phyloP scores from a whole-genome alignment of 2,888 invertebrate genomes.

The Tinea pellionella region DNA sequence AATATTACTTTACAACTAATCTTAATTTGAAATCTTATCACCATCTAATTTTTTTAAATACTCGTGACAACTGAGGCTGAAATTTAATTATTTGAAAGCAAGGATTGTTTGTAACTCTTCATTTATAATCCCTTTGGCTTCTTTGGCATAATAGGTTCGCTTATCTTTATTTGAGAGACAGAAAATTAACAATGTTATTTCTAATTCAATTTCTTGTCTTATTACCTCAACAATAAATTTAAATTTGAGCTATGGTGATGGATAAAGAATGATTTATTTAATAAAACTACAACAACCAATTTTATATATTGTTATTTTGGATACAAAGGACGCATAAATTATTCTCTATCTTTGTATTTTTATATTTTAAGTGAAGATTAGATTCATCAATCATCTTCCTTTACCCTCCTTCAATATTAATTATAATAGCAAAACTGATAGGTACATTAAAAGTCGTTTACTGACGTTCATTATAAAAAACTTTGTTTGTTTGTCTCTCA shows the following conservation, averaged over 20 bases:
- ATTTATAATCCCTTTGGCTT: constrained; percentile 8
- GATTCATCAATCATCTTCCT: background rate
- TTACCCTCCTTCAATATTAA: background rate
- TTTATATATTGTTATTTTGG: too few species aligned
- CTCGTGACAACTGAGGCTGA: background rate
- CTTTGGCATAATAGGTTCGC: constrained; percentile 2
- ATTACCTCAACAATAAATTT: background rate
- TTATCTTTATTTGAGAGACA: constrained; percentile 11
- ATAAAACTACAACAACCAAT: background rate
- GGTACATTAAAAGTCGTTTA: too few species aligned
- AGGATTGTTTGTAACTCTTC: constrained; percentile 1
- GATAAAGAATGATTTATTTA: background rate
- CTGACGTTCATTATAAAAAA: too few species aligned
- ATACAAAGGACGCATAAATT: too few species aligned
- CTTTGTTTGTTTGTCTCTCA: too few species aligned
- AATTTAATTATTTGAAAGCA: background rate
- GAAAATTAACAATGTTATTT: background rate
- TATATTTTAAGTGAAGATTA: background rate
- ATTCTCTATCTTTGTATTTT: background rate
- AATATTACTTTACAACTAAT: background rate
- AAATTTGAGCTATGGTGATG: background rate
- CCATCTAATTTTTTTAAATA: background rate
- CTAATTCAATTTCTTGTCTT: background rate
- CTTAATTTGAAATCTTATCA: background rate
- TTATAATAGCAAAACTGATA: background rate